Percentiles rank a stretch among this genome's conserved stretches.
phyloP scores from a whole-genome alignment of 2,888 invertebrate species.

The Tenthredo scrophulariae region DNA sequence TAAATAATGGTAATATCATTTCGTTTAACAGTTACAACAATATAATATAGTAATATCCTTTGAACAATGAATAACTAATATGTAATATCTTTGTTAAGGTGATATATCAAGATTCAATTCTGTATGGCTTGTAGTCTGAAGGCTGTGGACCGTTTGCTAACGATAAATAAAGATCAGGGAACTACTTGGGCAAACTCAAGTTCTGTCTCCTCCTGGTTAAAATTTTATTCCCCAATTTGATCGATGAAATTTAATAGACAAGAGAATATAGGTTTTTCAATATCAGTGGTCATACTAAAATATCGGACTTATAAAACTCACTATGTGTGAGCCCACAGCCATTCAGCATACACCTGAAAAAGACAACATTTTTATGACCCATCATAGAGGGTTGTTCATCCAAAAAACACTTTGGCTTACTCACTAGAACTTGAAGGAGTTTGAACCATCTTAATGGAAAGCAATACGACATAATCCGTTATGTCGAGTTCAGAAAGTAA shows the following conservation, averaged over 20 bases:
- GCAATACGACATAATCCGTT: background rate
- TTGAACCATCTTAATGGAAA: background rate
- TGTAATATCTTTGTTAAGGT: background rate
- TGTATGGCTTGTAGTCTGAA: background rate
- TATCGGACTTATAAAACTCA: background rate
- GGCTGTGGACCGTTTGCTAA: background rate
- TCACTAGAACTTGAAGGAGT: background rate
- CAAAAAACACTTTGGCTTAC: background rate
- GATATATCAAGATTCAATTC: constrained; percentile 35
- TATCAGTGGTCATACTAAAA: background rate
- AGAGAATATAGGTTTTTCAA: background rate
- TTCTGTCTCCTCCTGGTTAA: background rate
- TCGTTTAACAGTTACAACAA: constrained; percentile 49
- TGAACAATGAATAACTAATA: constrained; percentile 32
- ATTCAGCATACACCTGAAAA: background rate
- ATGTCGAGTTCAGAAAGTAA: background rate
- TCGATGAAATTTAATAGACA: background rate
- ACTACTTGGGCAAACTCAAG: background rate
- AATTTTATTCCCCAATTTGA: background rate
- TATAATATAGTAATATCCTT: constrained; percentile 49
- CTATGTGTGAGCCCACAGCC: background rate
- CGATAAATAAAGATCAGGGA: background rate
- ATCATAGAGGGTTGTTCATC: background rate
- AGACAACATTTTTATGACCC: background rate
- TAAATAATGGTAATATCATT: constrained; percentile 58